Evolutionary conservation across 30 jellyfish, hydroid and myxozoan species (phyloP).

Genomic region (Nemopilema nomurai): DNA sequence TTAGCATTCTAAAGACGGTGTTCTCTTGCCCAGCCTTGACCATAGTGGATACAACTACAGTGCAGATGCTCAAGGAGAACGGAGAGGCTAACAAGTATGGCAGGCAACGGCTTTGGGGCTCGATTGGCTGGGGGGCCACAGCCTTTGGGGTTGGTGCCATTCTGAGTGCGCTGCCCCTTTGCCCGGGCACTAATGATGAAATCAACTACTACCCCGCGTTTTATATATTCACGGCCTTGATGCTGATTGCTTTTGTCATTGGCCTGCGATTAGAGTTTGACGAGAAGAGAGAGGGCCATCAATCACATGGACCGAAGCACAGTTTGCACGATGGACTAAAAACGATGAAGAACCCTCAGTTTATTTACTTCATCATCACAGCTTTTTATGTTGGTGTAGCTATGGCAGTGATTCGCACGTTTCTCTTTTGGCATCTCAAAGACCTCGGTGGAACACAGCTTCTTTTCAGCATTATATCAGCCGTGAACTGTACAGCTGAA

Average conservation of each 20-base stretch:
- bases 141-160: constrained; percentile 94
- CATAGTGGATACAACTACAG: constrained; percentile 88
- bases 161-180: constrained; percentile 73
- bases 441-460: constrained; percentile 97
- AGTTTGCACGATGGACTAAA: constrained; percentile 62
- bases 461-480: constrained; percentile 93
- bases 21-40: constrained; percentile 93
- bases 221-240: constrained; percentile 73
- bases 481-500: constrained; percentile 97
- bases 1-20: constrained; percentile 80
- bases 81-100: constrained; percentile 87
- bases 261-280: constrained; percentile 80
- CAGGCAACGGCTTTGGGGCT: constrained; percentile 94
- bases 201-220: constrained; percentile 93
- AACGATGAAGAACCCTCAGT: constrained; percentile 69
- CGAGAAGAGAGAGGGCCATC: constrained; percentile 14
- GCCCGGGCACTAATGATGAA: constrained; percentile 93
- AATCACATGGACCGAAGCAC: background rate
- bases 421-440: constrained; percentile 97
- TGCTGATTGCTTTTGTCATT: constrained; percentile 72
- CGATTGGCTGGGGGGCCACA: constrained; percentile 91
- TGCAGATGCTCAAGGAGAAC: constrained; percentile 71
- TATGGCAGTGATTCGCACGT: constrained; percentile 97
- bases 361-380: constrained; percentile 63
- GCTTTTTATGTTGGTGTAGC: constrained; percentile 88